phyloP scores from a whole-genome alignment of 35 echinoderm and acorn worm species.

The Heliocidaris erythrogramma region DNA sequence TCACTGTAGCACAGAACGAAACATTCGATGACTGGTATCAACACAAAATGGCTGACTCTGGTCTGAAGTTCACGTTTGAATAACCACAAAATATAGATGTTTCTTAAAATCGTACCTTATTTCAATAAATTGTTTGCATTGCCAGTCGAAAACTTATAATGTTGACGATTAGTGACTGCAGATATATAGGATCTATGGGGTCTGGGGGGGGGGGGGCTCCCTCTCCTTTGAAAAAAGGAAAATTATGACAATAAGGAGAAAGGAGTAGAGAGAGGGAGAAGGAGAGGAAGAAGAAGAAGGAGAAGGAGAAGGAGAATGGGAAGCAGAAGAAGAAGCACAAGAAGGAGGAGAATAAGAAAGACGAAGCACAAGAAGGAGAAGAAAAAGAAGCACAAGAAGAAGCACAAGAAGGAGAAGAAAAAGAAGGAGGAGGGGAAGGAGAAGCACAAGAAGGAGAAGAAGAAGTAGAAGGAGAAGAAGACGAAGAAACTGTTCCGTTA shows the following conservation, averaged over 20 bases:
- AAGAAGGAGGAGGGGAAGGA: not conserved
- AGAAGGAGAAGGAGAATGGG: not conserved
- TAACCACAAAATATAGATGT: not conserved
- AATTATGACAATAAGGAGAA: not conserved
- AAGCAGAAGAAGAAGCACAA: not conserved
- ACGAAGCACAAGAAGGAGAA: not conserved
- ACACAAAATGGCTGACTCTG: slow-evolving; percentile 51
- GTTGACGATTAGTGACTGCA: too few species aligned
- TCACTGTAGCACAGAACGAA: slow-evolving; percentile 78
- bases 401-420: too few species aligned
- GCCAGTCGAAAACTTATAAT: too few species aligned
- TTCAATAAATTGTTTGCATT: too few species aligned
- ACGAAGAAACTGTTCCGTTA: too few species aligned
- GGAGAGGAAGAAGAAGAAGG: not conserved
- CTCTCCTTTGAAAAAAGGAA: not conserved
- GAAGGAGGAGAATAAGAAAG: not conserved
- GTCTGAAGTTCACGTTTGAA: not conserved
- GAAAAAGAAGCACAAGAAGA: not conserved
- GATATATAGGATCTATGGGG: not conserved
- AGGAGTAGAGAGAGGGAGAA: not conserved
- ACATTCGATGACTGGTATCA: slow-evolving; percentile 54
- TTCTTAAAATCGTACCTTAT: too few species aligned
- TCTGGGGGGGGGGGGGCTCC: not conserved
- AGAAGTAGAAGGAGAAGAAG: too few species aligned
- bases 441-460: not conserved